Base-by-base conservation (phyloP, 2,888 invertebrate genomes). In the Anthrax anthrax region DNA sequence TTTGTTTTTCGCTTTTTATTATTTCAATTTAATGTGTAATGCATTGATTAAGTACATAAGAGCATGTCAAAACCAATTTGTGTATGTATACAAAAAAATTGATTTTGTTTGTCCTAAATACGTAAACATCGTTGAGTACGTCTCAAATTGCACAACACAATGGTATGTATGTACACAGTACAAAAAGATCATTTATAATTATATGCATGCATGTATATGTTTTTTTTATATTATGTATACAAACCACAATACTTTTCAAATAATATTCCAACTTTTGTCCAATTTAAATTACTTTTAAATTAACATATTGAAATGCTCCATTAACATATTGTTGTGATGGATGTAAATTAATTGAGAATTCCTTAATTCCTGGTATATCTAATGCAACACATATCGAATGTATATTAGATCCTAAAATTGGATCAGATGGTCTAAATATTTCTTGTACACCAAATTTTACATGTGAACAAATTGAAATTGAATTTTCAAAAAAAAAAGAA, bases 371-470 rank as follows among this genome's bases (percentile, higher is more conserved):
- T 38, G 86, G 86, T 57, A 87, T 80, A 63, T 85, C 84, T 51
- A 85, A 70, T 17, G 84, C 80, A 62, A 84, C 83, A 62, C 85
- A 85, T 57, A 86, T 80, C 43, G 84, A 84, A 62, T 85, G 83
- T 37, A 86, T 79, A 65, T 87, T 84, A 40, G 76, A 72, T 23
- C 84, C 80, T 44, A 84, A 69, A 43, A 77, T 66, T n/a, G 78
- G 76, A 59, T 84, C 80, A 16, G 80, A 77, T n/a, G 85, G 84
- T 27, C 85, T 85, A 62, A 86, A 84, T 47, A 87, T 73, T 9
- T 83, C 84, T 52, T 80, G 79, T 17, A 82, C 78, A 5, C 85
- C 85, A 47, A 72, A 70, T 52, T 75, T 72, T 47, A 84, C 76
- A 65, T 82, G 80, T 50, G 73, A 72, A 62, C 84, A 85, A 43